Evolutionary conservation across 2,113 vertebrate genomes (phyloP), one percentile per base, ranked within the genome.

Genomic region (Chaetodon trifascialis): DNA sequence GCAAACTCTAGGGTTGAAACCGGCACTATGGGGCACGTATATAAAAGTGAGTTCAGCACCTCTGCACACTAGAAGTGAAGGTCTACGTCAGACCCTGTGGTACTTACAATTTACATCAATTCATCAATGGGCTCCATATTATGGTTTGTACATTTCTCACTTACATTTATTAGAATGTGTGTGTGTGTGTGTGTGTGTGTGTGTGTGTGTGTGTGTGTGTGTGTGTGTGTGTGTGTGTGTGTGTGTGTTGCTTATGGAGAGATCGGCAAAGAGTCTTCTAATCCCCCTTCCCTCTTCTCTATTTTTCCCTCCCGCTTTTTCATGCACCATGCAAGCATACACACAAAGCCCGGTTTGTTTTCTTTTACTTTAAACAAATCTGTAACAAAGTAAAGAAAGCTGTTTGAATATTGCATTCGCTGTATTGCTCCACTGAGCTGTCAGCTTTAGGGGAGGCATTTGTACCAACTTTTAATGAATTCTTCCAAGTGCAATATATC

Each of bases 381-480:
- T 83, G 62, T 55, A 75, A 82, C 80, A 87, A 64, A 84, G 72
- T 73, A 64, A 82, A 85, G 76, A 77, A 62, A 59, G 77, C 42
- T 52, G 23, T 79, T 84, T 79, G 74, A 91, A 79, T 82, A 77
- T 58, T 79, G 74, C 54, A 76, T 59, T 75, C 44, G 59, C 74
- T 81, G 49, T 36, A n/a, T 55, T 59, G 80, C 85, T 89, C 55
- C 83, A 67, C 60, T 71, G 74, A 82, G 80, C 81, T 86, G 67
- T 82, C 82, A 74, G 84, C 85, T 86, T 71, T 76, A 71, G 52
- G 56, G 42, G 64, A 88, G 42, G 59, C 72, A 83, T 82, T 80
- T 80, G 78, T 58, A 65, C 60, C 46, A 76, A 80, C 73, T 55
- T 83, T 85, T 78, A 83, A 83, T 79, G 42, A 80, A 89, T 89